These are phyloP conservation scores for Sebastolobus altivelis DNA, from an alignment of 2,797 vertebrate genomes.

Conservation along the genomic window DNA sequence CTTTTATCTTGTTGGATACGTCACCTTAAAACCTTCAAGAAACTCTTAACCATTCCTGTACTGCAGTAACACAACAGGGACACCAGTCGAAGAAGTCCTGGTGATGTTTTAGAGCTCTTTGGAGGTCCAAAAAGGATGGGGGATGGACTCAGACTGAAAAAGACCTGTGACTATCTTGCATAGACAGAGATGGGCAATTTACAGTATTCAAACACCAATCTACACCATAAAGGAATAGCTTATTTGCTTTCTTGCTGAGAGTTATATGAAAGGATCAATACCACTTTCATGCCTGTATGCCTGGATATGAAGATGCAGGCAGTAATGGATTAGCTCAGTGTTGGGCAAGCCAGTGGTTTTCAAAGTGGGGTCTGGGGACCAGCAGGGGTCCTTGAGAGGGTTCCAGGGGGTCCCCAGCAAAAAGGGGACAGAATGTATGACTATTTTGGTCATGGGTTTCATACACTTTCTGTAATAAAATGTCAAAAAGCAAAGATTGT, in stretches of 20 bases:
- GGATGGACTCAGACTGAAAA: background rate
- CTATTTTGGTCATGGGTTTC: too few relatives aligned
- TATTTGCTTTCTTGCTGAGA: background rate
- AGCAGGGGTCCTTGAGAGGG: too few relatives aligned
- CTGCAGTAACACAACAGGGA: background rate
- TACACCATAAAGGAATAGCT: background rate
- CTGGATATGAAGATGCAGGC: background rate
- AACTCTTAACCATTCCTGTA: background rate
- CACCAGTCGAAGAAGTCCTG: background rate
- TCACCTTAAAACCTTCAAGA: background rate
- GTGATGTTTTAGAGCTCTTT: background rate
- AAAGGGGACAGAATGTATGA: too few relatives aligned
- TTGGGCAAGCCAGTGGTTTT: too few relatives aligned
- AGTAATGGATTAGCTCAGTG: too few relatives aligned
- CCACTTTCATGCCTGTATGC: background rate
- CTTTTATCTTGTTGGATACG: background rate
- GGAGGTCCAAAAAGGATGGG: background rate
- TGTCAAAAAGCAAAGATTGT: too few relatives aligned
- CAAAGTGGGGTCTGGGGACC: too few relatives aligned
- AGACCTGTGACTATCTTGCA: background rate
- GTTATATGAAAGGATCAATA: background rate
- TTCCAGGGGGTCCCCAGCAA: too few relatives aligned
- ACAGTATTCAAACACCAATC: background rate
- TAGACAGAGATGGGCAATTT: background rate
- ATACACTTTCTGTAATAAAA: too few relatives aligned